A percentile compares a stretch with the other conserved stretches of the same genome.
phyloP scores from a whole-genome alignment of 1,140 invertebrate genomes.

The Drosophila sechellia region DNA sequence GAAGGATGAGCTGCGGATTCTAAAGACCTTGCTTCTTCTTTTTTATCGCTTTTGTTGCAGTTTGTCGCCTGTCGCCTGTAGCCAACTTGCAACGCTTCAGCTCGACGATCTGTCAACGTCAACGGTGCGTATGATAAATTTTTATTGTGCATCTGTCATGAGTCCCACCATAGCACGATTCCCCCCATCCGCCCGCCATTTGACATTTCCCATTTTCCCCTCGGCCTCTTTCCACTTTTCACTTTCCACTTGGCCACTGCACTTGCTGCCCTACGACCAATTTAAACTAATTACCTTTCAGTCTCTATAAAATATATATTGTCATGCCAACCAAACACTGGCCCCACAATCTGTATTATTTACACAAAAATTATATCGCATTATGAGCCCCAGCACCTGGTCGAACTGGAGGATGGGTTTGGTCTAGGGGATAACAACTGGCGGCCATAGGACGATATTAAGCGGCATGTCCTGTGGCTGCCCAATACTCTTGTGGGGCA shows the following conservation, averaged over 20 bases:
- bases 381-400: constrained; percentile 21
- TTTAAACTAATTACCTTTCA: constrained; percentile 43
- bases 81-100: constrained; percentile 39
- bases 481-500: not conserved
- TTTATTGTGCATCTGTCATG: constrained; percentile 64
- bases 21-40: constrained; percentile 4
- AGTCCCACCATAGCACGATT: constrained; percentile 20
- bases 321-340: constrained; percentile 22
- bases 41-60: constrained; percentile 35
- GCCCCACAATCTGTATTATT: constrained; percentile 43
- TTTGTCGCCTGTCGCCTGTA: constrained; percentile 38
- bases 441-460: constrained; percentile 11
- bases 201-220: constrained; percentile 2
- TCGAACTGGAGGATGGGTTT: not conserved
- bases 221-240: not conserved
- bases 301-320: constrained; percentile 10
- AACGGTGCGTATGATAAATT: constrained; percentile 81
- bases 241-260: constrained; percentile 1
- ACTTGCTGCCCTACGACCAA: constrained; percentile 2
- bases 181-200: constrained; percentile 7
- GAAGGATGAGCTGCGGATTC: constrained; percentile 10
- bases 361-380: constrained; percentile 45
- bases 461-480: constrained; percentile 15
- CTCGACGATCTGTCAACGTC: constrained; percentile 77
- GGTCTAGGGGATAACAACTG: not conserved